Conservation (phyloP, 2,888 invertebrate genomes). For the Pollenia labialis region DNA sequence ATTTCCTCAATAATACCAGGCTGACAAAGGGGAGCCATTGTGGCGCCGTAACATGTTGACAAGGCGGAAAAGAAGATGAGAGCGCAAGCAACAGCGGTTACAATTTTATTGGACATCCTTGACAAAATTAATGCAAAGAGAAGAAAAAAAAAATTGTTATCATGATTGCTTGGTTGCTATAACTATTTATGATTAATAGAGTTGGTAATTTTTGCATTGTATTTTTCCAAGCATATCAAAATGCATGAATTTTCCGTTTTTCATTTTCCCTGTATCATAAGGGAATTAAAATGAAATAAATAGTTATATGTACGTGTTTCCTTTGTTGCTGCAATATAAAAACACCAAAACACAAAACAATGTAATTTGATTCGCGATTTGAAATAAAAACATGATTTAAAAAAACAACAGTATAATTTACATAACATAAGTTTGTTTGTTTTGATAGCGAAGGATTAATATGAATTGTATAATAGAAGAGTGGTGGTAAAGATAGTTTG, state of each 20-base stretch:
- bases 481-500: too few species aligned
- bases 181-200: conserved; percentile 32
- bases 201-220: neutral
- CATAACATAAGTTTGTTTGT: neutral
- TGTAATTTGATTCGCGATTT: conserved; percentile 41
- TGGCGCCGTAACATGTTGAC: conserved; percentile 77
- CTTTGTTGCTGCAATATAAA: conserved; percentile 9
- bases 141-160: neutral
- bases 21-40: conserved; percentile 85
- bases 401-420: conserved; percentile 25
- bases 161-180: neutral
- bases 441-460: neutral
- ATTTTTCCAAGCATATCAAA: conserved; percentile 51
- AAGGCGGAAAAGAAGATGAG: conserved; percentile 76
- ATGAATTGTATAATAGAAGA: too few species aligned
- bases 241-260: conserved; percentile 55
- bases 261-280: conserved; percentile 46
- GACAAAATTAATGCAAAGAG: neutral
- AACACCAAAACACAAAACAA: conserved; percentile 47
- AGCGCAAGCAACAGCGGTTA: conserved; percentile 76
- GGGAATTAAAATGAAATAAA: conserved; percentile 67
- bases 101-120: conserved; percentile 81
- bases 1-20: conserved; percentile 86
- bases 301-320: conserved; percentile 57
- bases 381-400: neutral